These are phyloP conservation scores for Scomber colias DNA, from an alignment of 2,113 vertebrate species.

Conservation along the genomic window DNA sequence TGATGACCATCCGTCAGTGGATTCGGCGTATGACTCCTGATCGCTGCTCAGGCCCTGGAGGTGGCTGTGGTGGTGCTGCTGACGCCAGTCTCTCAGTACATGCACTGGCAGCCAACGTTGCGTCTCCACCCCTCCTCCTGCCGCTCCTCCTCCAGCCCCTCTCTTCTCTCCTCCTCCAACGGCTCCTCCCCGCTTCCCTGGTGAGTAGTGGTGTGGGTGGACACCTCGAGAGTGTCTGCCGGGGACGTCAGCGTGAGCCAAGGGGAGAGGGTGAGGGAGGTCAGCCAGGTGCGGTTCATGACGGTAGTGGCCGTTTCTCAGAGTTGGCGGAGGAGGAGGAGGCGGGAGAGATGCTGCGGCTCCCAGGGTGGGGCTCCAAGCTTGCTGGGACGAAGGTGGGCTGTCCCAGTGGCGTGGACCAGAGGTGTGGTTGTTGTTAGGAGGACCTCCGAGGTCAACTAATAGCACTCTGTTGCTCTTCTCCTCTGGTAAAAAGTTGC, in stretches of 20 bases:
- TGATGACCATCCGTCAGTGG: constrained; percentile 97
- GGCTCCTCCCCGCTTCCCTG: constrained; percentile 84
- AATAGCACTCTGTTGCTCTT: constrained; percentile 92
- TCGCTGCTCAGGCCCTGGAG: constrained; percentile 87
- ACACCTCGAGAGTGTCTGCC: constrained; percentile 84
- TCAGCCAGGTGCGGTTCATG: constrained; percentile 85
- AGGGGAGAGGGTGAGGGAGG: constrained; percentile 86
- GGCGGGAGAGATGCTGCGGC: constrained; percentile 59
- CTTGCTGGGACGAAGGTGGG: constrained; percentile 77
- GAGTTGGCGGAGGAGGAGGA: constrained; percentile 76
- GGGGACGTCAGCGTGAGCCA: constrained; percentile 84
- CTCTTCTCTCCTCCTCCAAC: constrained; percentile 73
- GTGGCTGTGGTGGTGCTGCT: constrained; percentile 85
- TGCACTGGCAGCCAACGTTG: constrained; percentile 95
- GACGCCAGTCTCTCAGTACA: constrained; percentile 91
- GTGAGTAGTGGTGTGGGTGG: constrained; percentile 83
- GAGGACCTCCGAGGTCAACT: constrained; percentile 90
- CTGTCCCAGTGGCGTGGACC: constrained; percentile 87
- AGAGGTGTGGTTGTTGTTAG: constrained; percentile 84
- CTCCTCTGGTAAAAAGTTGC: constrained; percentile 95
- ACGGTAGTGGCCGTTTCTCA: constrained; percentile 91
- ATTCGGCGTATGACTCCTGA: constrained; percentile 97
- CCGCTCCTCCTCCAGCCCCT: constrained; percentile 58
- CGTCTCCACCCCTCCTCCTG: constrained; percentile 64
- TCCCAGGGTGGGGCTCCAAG: constrained; percentile 83